Evolutionary conservation across 2,113 vertebrate genomes (phyloP), one percentile per base, ranked within the genome.

Genomic region (Rhodinocichla rosea): DNA sequence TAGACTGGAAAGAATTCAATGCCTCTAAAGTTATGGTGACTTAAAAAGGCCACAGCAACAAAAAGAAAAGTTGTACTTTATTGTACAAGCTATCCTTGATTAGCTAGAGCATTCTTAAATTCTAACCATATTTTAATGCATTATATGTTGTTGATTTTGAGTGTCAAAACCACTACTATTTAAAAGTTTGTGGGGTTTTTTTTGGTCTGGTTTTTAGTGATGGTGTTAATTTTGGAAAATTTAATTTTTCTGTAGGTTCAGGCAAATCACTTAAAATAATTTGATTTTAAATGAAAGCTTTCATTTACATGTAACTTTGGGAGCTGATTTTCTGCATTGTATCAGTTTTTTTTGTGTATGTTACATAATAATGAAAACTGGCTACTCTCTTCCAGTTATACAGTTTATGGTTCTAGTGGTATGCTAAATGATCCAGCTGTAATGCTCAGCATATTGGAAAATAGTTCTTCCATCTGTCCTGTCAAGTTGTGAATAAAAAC

Each of bases 371-470:
- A 35, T n/a, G 15, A 77, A 40, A 87, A 49, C 32, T 73, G 26
- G 19, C 73, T 77, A 55, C 3, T n/a, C 15, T 71, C 4, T 92
- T 94, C 67, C 32, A 8, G 21, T 95, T 76, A 64, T 23, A 40
- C 44, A 71, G 47, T 59, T 95, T 92, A 67, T 94, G 52, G 14
- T 83, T 16, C 14, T 65, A 84, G 70, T 37, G 44, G 7, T 52
- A 64, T 80, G 57, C 62, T 71, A 82, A 77, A 96, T 16, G 13
- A 80, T 90, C 75, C 84, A 94, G 85, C 89, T 95, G 65, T 91
- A 80, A 67, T 65, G 65, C 85, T 93, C 90, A 84, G 81, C n/a
- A 21, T 35, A 9, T 53, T 91, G 94, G 78, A 94, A 94, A 93
- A 79, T 68, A 44, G 17, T 60, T 86, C 35, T 86, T 68, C 22